phyloP scores from a whole-genome alignment of 2,888 invertebrate genomes.

The Synergus umbraculus region DNA sequence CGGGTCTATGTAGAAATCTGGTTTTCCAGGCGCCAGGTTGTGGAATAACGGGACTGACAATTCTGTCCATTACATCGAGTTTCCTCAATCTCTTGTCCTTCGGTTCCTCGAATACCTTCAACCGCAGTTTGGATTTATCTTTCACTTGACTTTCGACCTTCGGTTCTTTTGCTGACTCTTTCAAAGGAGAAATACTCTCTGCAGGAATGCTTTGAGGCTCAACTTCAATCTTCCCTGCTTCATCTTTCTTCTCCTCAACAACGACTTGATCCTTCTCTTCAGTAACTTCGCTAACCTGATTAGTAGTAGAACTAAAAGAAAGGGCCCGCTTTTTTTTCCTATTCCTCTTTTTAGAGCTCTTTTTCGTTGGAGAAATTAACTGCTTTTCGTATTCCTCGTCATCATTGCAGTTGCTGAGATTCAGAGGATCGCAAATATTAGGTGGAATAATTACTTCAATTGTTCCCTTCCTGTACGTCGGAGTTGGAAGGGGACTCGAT shows the following conservation, averaged over 20 bases:
- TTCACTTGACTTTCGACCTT: constrained; percentile 57
- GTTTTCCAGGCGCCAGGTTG: constrained; percentile 92
- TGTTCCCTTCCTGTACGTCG: constrained; percentile 87
- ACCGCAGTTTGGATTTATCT: constrained; percentile 65
- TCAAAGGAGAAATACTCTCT: constrained; percentile 45
- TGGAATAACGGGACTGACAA: constrained; percentile 94
- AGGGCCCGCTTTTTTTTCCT: constrained; percentile 81
- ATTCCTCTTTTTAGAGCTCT: constrained; percentile 80
- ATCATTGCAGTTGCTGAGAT: constrained; percentile 85
- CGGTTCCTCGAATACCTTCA: constrained; percentile 71
- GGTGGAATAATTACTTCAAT: constrained; percentile 95
- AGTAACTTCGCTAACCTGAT: constrained; percentile 78
- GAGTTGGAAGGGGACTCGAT: constrained; percentile 92
- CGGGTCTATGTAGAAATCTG: constrained; percentile 78
- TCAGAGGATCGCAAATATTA: constrained; percentile 94
- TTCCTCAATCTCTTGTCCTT: constrained; percentile 79
- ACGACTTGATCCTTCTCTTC: constrained; percentile 66
- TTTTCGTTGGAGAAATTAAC: constrained; percentile 85
- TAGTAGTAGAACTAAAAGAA: constrained; percentile 77
- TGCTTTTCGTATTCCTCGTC: constrained; percentile 90
- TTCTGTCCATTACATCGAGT: constrained; percentile 89
- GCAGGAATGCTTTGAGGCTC: constrained; percentile 43
- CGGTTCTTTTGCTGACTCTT: constrained; percentile 51
- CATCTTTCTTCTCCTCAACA: constrained; percentile 42
- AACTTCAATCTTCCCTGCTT: constrained; percentile 35